Evolutionary conservation across 2,888 invertebrate species (phyloP).

Genomic region (Smittia aterrima): DNA sequence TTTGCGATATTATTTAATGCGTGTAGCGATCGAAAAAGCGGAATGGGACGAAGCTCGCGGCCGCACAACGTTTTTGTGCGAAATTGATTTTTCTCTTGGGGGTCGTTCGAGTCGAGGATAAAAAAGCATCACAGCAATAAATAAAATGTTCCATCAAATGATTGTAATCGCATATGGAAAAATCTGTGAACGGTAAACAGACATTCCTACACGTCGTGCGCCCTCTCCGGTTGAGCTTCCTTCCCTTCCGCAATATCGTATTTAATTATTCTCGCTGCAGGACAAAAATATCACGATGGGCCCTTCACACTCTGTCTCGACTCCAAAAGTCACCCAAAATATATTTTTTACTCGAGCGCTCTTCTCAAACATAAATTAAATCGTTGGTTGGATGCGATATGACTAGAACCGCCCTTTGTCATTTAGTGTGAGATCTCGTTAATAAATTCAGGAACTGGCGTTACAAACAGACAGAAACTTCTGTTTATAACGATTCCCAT

Average conservation of each 20-base stretch:
- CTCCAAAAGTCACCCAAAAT: neutral
- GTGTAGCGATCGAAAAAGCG: conserved; percentile 16
- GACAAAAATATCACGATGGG: conserved; percentile 18
- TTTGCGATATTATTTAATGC: conserved; percentile 39
- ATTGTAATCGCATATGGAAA: conserved; percentile 34
- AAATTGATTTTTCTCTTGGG: conserved; percentile 40
- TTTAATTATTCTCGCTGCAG: conserved; percentile 41
- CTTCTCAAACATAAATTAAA: conserved; percentile 36
- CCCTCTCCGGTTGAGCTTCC: neutral
- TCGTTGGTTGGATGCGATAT: neutral
- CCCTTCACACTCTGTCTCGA: neutral
- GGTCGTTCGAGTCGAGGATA: conserved; percentile 9
- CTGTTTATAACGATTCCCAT: no score
- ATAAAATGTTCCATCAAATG: conserved; percentile 39
- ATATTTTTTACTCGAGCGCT: conserved; percentile 17
- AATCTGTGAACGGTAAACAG: conserved; percentile 33
- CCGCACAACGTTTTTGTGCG: conserved; percentile 26
- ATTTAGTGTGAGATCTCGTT: no score
- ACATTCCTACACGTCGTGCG: conserved; percentile 26
- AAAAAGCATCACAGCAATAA: conserved; percentile 33
- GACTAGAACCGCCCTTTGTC: no score
- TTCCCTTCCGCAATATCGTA: neutral
- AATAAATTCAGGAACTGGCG: no score
- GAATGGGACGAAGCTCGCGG: neutral
- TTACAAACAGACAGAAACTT: no score